These are phyloP conservation scores for Bimastos eiseni DNA, from an alignment of 2,888 invertebrate species.

Conservation along the genomic window DNA sequence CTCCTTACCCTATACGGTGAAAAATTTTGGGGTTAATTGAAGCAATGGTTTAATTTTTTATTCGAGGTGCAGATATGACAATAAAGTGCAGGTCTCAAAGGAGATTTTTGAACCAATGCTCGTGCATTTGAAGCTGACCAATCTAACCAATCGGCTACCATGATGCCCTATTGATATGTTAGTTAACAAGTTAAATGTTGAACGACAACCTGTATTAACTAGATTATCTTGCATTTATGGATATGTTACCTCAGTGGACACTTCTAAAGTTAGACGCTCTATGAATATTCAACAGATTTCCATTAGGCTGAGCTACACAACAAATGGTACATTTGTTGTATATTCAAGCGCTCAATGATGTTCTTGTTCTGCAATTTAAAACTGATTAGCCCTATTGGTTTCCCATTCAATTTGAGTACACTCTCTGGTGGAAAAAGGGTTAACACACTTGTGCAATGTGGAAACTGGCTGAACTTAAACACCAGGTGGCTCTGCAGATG, in stretches of 20 bases:
- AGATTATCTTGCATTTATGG: neutral
- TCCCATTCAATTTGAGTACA: neutral
- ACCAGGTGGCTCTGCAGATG: neutral
- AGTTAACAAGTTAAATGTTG: no score
- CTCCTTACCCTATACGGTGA: no score
- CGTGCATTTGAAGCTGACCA: no score
- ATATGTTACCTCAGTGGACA: neutral
- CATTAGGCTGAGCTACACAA: neutral
- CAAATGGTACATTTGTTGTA: neutral
- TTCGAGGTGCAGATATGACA: no score
- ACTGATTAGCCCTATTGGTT: neutral
- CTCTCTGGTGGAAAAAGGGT: no score
- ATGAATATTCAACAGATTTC: neutral
- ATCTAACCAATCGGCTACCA: no score
- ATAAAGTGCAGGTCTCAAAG: no score
- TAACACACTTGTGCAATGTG: neutral
- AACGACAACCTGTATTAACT: no score
- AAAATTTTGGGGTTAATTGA: no score
- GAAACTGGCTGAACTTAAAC: neutral
- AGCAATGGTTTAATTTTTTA: no score
- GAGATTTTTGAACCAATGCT: no score
- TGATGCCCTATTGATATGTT: no score
- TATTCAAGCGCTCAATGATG: neutral
- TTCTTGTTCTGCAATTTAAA: neutral
- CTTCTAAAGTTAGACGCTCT: neutral